These are phyloP conservation scores for Megalops atlanticus DNA, from an alignment of 2,113 vertebrate species.

Conservation along the genomic window DNA sequence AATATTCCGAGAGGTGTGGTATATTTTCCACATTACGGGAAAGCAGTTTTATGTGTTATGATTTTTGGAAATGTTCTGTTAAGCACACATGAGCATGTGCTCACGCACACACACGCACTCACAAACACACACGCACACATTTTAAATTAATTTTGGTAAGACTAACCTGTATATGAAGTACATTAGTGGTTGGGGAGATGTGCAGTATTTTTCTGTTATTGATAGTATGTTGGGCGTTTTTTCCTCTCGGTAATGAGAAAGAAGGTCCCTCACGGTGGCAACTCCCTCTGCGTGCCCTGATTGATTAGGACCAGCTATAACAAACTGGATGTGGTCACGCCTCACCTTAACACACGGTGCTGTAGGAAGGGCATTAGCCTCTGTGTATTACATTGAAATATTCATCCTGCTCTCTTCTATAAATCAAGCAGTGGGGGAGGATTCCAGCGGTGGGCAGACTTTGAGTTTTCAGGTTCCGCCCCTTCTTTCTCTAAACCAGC, in stretches of 20 bases:
- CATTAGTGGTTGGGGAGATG: conserved; percentile 35
- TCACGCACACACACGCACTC: no score
- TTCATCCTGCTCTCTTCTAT: conserved; percentile 59
- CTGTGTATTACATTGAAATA: conserved; percentile 69
- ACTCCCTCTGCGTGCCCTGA: conserved; percentile 62
- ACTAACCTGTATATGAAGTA: conserved; percentile 39
- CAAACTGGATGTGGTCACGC: conserved; percentile 57
- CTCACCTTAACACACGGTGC: conserved; percentile 53
- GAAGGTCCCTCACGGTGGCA: conserved; percentile 55
- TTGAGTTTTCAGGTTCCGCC: background rate
- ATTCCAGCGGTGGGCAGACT: background rate
- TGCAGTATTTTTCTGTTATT: conserved; percentile 54
- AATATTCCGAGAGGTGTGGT: conserved; percentile 36
- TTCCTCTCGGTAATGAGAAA: conserved; percentile 70
- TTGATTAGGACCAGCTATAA: conserved; percentile 63
- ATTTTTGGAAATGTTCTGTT: background rate
- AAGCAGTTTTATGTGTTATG: conserved; percentile 27
- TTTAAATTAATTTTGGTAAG: conserved; percentile 1
- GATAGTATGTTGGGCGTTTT: conserved; percentile 58
- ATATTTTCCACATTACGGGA: conserved; percentile 39
- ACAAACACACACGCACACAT: no score
- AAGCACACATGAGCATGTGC: background rate
- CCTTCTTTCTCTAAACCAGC: no score
- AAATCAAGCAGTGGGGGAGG: conserved; percentile 62
- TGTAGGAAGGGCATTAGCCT: conserved; percentile 60